phyloP scores from a whole-genome alignment of 2,888 invertebrate species.

The Notocelia uddmanniana region DNA sequence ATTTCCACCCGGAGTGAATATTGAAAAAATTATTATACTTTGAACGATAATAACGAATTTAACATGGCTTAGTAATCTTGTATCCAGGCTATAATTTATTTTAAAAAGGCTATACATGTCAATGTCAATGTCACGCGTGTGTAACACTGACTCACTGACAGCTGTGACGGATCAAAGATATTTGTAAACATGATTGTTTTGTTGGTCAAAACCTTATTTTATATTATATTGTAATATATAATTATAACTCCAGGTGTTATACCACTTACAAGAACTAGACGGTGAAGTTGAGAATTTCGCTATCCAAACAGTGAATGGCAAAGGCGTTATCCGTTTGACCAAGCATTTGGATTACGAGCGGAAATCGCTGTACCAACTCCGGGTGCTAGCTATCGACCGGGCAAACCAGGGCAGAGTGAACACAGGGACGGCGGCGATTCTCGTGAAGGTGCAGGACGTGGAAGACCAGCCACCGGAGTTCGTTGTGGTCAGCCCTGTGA shows the following conservation, averaged over 20 bases:
- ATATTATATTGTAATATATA: too few species aligned
- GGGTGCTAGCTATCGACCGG: slow-evolving; percentile 93
- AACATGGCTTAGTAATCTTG: background rate
- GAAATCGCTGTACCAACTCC: slow-evolving; percentile 94
- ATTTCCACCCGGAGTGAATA: too few species aligned
- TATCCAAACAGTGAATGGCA: slow-evolving; percentile 93
- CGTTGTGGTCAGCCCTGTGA: slow-evolving; percentile 94
- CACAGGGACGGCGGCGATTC: slow-evolving; percentile 94
- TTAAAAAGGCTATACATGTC: background rate
- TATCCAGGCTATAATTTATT: background rate
- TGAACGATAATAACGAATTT: too few species aligned
- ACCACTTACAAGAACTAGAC: slow-evolving; percentile 93
- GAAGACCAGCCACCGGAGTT: slow-evolving; percentile 97
- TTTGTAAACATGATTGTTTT: background rate
- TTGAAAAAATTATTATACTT: too few species aligned
- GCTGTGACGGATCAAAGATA: background rate
- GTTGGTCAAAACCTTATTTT: background rate
- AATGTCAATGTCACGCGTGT: background rate
- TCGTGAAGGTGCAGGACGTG: slow-evolving; percentile 93
- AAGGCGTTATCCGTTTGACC: slow-evolving; percentile 92
- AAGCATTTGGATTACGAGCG: slow-evolving; percentile 94
- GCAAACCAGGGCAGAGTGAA: slow-evolving; percentile 94
- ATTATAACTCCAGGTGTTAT: slow-evolving; percentile 89
- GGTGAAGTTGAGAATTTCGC: slow-evolving; percentile 91
- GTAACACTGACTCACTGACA: too few species aligned